Evolutionary conservation across 2,888 invertebrate species (phyloP).

Genomic region (Pachliopta kotzebuea): DNA sequence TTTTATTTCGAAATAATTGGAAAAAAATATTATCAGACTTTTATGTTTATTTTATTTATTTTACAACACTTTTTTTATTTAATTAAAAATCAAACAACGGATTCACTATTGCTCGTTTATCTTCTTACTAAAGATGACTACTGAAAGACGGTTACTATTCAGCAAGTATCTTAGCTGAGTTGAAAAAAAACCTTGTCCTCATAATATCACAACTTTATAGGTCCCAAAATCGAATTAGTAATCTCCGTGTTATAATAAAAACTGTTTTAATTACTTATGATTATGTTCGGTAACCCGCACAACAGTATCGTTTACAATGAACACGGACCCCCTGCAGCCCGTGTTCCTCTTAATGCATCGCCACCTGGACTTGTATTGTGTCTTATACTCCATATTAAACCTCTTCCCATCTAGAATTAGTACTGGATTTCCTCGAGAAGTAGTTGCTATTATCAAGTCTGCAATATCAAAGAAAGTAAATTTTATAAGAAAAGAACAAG

Average conservation of each 20-base stretch:
- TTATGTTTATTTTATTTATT: too few relatives aligned
- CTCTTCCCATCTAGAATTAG: constrained; percentile 28
- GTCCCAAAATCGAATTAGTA: too few relatives aligned
- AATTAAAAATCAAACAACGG: too few relatives aligned
- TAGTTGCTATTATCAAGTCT: constrained; percentile 24
- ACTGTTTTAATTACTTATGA: constrained; percentile 16
- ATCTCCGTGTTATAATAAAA: neutral
- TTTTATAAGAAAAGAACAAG: neutral
- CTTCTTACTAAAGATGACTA: too few relatives aligned
- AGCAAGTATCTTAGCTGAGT: too few relatives aligned
- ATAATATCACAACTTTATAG: too few relatives aligned
- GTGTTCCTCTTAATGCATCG: constrained; percentile 31
- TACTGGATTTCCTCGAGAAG: constrained; percentile 30
- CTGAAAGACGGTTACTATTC: too few relatives aligned
- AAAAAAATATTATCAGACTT: too few relatives aligned
- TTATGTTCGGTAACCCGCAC: constrained; percentile 31
- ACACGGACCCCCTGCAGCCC: constrained; percentile 31
- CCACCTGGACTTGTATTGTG: constrained; percentile 31
- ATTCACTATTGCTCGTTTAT: too few relatives aligned
- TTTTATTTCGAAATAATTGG: too few relatives aligned
- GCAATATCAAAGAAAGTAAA: neutral
- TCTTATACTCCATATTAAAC: constrained; percentile 31
- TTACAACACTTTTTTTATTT: too few relatives aligned
- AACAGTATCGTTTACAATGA: constrained; percentile 24
- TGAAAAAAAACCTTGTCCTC: too few relatives aligned